These are phyloP conservation scores for Platycnemis pennipes DNA, from an alignment of 2,888 invertebrate genomes.

Conservation along the genomic window DNA sequence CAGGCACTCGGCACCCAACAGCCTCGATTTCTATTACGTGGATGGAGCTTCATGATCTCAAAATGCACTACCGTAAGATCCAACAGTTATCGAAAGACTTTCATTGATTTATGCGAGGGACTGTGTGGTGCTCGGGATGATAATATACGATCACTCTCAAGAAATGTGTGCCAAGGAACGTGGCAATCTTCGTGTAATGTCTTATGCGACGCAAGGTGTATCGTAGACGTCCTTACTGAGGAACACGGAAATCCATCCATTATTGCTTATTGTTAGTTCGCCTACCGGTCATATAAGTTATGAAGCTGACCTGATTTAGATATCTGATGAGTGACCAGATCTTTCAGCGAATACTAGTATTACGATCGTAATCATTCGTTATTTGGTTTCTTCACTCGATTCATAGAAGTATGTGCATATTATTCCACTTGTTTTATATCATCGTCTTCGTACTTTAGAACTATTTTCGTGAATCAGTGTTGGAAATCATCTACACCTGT, in stretches of 20 bases:
- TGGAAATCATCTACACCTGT: too few species aligned
- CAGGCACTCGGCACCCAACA: neutral
- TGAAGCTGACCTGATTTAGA: neutral
- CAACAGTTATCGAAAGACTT: conserved; percentile 34
- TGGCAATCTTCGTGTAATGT: neutral
- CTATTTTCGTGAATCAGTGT: too few species aligned
- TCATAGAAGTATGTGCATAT: too few species aligned
- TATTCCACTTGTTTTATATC: too few species aligned
- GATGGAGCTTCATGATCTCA: conserved; percentile 17
- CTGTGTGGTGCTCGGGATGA: neutral
- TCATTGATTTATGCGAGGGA: neutral
- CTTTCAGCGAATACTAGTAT: too few species aligned
- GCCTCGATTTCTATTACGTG: neutral
- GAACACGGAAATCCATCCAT: neutral
- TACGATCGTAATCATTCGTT: too few species aligned
- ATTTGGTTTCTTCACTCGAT: too few species aligned
- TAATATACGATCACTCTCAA: neutral
- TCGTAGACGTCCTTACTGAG: neutral
- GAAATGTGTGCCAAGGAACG: conserved; percentile 23
- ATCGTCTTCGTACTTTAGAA: too few species aligned
- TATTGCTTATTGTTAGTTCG: neutral
- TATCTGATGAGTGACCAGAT: too few species aligned
- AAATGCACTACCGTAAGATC: neutral
- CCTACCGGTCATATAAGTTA: neutral
- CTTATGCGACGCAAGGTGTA: neutral